These are phyloP conservation scores for Vireo griseus DNA, from an alignment of 2,797 vertebrate species.

Conservation along the genomic window DNA sequence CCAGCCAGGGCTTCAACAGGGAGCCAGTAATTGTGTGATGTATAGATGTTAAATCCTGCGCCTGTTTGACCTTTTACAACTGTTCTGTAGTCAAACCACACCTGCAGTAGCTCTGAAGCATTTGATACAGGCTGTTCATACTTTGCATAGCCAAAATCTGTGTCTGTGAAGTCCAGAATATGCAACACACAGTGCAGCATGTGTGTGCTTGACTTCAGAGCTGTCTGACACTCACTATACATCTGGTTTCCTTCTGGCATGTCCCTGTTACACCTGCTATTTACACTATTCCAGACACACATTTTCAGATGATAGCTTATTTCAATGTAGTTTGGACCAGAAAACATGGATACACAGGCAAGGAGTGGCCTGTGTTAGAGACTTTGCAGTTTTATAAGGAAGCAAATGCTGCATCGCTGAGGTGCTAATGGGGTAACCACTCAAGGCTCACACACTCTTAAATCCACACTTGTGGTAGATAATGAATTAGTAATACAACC, in stretches of 20 bases:
- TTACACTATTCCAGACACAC: neutral
- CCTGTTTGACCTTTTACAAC: neutral
- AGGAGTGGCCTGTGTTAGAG: fast-evolving
- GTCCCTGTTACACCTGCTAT: neutral
- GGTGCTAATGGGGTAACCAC: neutral
- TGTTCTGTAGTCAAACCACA: neutral
- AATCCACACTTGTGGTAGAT: neutral
- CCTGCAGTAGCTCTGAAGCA: neutral
- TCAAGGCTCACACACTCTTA: neutral
- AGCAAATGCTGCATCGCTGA: neutral
- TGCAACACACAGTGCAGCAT: fast-evolving
- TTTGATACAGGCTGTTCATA: neutral
- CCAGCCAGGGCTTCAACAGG: neutral
- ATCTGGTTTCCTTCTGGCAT: neutral
- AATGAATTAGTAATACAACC: neutral
- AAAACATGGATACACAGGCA: neutral
- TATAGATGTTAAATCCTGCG: neutral
- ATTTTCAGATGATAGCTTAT: neutral
- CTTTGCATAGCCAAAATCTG: neutral
- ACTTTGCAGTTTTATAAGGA: neutral
- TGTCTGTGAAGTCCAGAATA: neutral
- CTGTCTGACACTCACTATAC: fast-evolving
- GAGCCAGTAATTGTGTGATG: neutral
- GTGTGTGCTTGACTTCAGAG: fast-evolving
- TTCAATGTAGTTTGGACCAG: neutral